These are phyloP conservation scores for Dysmachus trigonus DNA, from an alignment of 2,888 invertebrate species.

Conservation along the genomic window DNA sequence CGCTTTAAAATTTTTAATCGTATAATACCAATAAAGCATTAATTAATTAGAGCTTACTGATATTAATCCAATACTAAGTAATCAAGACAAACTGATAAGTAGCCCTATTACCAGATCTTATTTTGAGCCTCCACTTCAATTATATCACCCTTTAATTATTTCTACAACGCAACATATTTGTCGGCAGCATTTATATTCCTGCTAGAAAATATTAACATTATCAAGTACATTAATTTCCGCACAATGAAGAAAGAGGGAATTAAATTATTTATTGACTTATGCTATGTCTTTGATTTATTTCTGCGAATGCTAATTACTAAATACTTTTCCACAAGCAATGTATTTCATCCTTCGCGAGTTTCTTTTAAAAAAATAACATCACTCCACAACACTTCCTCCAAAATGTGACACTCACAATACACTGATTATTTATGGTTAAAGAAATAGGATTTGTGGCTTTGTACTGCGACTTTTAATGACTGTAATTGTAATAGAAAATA, in stretches of 20 bases:
- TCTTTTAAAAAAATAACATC: neutral
- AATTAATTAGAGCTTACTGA: too few species aligned
- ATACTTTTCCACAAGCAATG: neutral
- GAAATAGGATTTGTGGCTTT: neutral
- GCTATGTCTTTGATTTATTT: neutral
- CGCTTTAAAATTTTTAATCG: too few species aligned
- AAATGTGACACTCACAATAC: neutral
- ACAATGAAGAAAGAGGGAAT: neutral
- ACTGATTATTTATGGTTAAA: neutral
- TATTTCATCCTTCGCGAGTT: neutral
- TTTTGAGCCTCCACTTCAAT: neutral
- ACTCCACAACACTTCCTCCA: neutral
- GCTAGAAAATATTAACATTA: neutral
- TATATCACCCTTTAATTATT: neutral
- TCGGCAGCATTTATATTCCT: neutral
- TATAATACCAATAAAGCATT: too few species aligned
- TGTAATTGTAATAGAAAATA: neutral
- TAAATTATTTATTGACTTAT: neutral
- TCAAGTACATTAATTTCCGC: neutral
- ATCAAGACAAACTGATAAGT: too few species aligned
- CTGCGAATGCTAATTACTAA: neutral
- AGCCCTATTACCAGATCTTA: neutral
- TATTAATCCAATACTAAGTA: too few species aligned
- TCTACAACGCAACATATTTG: neutral
- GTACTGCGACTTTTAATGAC: neutral